A percentile compares a stretch with the other conserved stretches of the same genome.
These are phyloP conservation scores for Melanocharis versteri DNA, from an alignment of 2,113 vertebrate genomes.

Conservation along the genomic window DNA sequence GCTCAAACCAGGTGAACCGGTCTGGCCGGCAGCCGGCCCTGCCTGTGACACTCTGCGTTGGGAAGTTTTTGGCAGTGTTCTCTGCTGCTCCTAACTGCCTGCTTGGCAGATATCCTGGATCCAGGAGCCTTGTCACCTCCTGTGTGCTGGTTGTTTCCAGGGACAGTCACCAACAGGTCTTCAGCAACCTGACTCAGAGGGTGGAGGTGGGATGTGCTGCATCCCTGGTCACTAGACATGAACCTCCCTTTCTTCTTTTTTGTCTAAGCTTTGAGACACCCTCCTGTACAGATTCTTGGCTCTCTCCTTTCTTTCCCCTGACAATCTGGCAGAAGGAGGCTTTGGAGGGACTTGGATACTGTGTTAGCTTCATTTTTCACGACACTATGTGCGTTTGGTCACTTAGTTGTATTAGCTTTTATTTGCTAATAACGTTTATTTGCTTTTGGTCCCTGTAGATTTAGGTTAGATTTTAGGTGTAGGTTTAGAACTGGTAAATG, in stretches of 20 bases:
- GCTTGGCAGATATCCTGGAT: not conserved
- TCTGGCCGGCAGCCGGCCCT: conserved; percentile 6
- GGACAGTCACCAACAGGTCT: not conserved
- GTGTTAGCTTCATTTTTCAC: not conserved
- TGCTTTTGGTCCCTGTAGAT: not conserved
- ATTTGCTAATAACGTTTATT: not conserved
- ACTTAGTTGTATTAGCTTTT: not conserved
- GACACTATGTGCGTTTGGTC: not conserved
- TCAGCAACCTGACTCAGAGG: not conserved
- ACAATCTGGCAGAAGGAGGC: not conserved
- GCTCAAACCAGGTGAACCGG: conserved; percentile 50
- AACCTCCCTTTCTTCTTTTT: not conserved
- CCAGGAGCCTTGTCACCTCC: not conserved
- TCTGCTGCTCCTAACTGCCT: not conserved
- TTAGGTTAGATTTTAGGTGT: not conserved
- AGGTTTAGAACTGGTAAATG: not conserved
- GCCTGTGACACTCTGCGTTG: not conserved
- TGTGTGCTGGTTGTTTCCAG: not conserved
- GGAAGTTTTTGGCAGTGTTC: not conserved
- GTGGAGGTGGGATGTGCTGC: not conserved
- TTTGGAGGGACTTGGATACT: not conserved
- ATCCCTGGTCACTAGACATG: rapidly evolving
- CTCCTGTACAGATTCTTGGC: not conserved
- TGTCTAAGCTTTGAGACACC: not conserved
- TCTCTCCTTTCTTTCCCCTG: not conserved